Conservation (phyloP, 2,797 vertebrate genomes). For the Gorsachius magnificus region DNA sequence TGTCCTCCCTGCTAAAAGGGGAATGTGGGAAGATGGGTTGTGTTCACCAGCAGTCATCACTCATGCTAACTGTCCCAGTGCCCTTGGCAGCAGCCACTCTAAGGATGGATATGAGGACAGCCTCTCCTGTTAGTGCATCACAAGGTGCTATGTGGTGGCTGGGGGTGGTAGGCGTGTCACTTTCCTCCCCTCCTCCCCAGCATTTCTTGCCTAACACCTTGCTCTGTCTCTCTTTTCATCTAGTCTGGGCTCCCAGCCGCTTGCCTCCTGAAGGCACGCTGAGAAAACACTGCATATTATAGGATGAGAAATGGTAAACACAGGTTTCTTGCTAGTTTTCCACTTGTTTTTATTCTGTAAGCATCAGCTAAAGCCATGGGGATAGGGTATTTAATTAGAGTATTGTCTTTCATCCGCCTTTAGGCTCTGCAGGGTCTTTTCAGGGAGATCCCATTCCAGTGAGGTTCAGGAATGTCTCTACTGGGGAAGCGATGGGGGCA, state of each 20-base stretch:
- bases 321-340: conserved; percentile 19
- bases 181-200: no score
- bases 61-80: not conserved
- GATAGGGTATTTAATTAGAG: conserved; percentile 34
- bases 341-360: conserved; percentile 39
- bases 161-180: not conserved
- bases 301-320: conserved; percentile 7
- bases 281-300: conserved; percentile 43
- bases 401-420: conserved; percentile 8
- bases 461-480: not conserved
- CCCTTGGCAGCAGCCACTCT: not conserved
- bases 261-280: not conserved
- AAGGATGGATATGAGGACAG: not conserved
- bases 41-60: not conserved
- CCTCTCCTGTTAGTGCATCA: not conserved
- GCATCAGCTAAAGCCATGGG: not conserved
- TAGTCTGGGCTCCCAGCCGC: not conserved
- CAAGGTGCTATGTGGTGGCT: not conserved
- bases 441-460: not conserved
- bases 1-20: not conserved
- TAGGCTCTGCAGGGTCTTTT: not conserved
- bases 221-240: conserved; percentile 2
- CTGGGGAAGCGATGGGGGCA: not conserved
- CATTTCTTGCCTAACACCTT: not conserved
- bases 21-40: not conserved